phyloP scores from a whole-genome alignment of 2,888 invertebrate genomes.

The Tridacna crocea region DNA sequence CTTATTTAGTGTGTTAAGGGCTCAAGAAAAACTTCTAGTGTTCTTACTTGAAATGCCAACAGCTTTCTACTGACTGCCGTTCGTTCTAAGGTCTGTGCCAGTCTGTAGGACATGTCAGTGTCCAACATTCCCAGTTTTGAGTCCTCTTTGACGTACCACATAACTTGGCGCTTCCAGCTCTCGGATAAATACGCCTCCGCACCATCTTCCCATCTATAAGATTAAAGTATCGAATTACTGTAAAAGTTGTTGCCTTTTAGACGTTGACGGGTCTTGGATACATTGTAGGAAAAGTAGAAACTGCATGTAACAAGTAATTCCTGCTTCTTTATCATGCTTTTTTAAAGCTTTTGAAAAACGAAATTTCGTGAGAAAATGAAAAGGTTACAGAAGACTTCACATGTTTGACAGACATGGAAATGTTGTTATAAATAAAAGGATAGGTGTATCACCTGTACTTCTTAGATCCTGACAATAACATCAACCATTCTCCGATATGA shows the following conservation, averaged over 20 bases:
- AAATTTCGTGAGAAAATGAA: too few relatives aligned
- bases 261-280: too few relatives aligned
- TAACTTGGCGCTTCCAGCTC: conserved; percentile 76
- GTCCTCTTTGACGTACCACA: conserved; percentile 81
- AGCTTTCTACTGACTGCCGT: conserved; percentile 78
- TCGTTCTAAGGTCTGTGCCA: conserved; percentile 66
- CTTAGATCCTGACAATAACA: conserved; percentile 73
- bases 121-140: conserved; percentile 75
- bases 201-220: conserved; percentile 75
- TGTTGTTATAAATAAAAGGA: background rate
- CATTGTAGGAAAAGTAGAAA: too few relatives aligned
- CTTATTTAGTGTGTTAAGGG: too few relatives aligned
- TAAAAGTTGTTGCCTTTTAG: background rate
- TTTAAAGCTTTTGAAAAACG: too few relatives aligned
- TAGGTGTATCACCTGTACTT: conserved; percentile 70
- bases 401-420: too few relatives aligned
- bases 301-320: too few relatives aligned
- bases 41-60: conserved; percentile 74
- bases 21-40: too few relatives aligned
- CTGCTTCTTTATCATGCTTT: too few relatives aligned
- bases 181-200: conserved; percentile 76
- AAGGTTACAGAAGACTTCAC: too few relatives aligned
- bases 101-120: conserved; percentile 71
- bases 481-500: conserved; percentile 79
- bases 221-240: background rate